Evolutionary conservation across 2,888 invertebrate genomes (phyloP).

Genomic region (Lochmaea crataegi): DNA sequence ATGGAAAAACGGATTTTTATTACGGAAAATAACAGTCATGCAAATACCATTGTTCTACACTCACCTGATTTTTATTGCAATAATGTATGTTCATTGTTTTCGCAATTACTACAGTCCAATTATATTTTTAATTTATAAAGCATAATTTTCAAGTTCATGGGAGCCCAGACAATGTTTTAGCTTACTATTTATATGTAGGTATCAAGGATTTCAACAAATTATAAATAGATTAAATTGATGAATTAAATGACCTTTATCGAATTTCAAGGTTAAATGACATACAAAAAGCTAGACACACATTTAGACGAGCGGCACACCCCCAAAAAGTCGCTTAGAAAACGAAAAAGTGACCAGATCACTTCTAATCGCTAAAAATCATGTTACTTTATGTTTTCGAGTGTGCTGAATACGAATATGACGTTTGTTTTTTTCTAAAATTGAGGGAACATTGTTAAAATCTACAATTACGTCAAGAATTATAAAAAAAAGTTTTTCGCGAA

Average conservation of each 20-base stretch:
- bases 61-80: neutral
- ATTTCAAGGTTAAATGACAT: neutral
- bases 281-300: neutral
- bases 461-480: no score
- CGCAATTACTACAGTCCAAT: neutral
- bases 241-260: neutral
- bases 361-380: no score
- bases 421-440: no score
- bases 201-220: neutral
- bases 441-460: no score
- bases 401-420: no score
- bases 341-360: no score
- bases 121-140: neutral
- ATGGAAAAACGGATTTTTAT: neutral
- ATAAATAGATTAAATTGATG: neutral
- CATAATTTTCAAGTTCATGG: neutral
- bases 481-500: no score
- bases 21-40: slow-evolving; percentile 3
- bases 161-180: neutral
- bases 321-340: no score
- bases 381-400: no score
- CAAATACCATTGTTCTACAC: neutral
- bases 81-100: neutral
- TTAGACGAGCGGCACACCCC: no score
- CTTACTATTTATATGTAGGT: neutral